These are phyloP conservation scores for Lacerta bilineata DNA, from an alignment of 2,797 vertebrate species.

Conservation along the genomic window DNA sequence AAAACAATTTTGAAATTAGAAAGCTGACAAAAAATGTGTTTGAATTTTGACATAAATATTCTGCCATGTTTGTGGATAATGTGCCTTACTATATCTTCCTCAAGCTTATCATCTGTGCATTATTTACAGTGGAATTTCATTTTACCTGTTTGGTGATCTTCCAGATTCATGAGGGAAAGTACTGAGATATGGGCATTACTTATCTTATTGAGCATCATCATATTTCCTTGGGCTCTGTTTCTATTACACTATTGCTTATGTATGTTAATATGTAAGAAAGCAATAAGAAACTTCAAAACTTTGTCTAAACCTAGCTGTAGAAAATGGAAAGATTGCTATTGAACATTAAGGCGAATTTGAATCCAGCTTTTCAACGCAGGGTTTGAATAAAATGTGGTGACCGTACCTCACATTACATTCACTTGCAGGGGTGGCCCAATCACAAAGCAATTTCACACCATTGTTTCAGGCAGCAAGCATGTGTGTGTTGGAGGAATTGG, in stretches of 20 bases:
- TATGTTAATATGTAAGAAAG: conserved; percentile 6
- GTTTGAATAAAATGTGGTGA: neutral
- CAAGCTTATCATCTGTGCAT: conserved; percentile 60
- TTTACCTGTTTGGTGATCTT: conserved; percentile 64
- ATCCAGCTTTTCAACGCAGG: conserved; percentile 32
- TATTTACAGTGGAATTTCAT: conserved; percentile 66
- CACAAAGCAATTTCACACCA: no score
- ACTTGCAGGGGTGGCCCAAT: no score
- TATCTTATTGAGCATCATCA: conserved; percentile 55
- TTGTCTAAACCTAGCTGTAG: conserved; percentile 25
- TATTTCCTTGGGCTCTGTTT: conserved; percentile 62
- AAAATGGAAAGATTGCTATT: conserved; percentile 30
- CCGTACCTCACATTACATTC: neutral
- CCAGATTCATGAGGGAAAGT: conserved; percentile 69
- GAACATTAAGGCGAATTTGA: conserved; percentile 54
- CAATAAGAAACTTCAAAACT: conserved; percentile 31
- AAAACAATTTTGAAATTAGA: conserved; percentile 68
- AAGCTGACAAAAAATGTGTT: conserved; percentile 33
- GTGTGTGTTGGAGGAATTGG: no score
- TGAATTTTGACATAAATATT: conserved; percentile 66
- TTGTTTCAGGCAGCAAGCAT: no score
- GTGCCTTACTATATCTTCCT: conserved; percentile 62
- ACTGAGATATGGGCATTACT: conserved; percentile 66
- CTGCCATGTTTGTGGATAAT: conserved; percentile 57
- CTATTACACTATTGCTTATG: conserved; percentile 42